These are phyloP conservation scores for Venusia cambrica DNA, from an alignment of 2,888 invertebrate species.

Conservation along the genomic window DNA sequence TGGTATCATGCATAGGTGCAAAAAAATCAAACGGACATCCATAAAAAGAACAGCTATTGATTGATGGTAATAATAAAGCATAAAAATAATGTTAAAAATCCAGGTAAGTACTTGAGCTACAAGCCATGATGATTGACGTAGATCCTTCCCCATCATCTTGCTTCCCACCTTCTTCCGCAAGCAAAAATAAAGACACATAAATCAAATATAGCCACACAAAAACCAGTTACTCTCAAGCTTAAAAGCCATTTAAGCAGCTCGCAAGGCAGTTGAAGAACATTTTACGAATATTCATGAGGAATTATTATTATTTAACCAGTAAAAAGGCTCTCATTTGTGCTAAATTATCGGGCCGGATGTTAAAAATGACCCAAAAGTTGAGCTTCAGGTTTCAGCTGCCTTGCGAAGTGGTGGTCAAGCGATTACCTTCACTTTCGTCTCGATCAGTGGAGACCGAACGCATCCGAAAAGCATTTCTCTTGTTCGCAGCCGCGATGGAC, in stretches of 20 bases:
- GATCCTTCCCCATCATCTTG: slow-evolving; percentile 53
- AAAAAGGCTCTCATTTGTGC: no score
- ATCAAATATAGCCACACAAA: slow-evolving; percentile 12
- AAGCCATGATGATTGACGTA: slow-evolving; percentile 38
- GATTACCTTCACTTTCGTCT: slow-evolving; percentile 80
- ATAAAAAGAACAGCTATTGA: slow-evolving; percentile 3
- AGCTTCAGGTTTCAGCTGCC: no score
- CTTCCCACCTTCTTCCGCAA: slow-evolving; percentile 52
- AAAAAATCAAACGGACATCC: not conserved
- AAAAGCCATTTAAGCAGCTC: no score
- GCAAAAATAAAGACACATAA: slow-evolving; percentile 37
- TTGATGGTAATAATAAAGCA: slow-evolving; percentile 1
- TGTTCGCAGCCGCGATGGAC: slow-evolving; percentile 83
- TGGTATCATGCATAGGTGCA: not conserved
- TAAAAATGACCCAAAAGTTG: no score
- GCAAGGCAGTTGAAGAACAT: no score
- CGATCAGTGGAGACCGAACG: slow-evolving; percentile 84
- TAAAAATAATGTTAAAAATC: slow-evolving; percentile 15
- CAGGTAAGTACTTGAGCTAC: slow-evolving; percentile 54
- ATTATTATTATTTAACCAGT: no score
- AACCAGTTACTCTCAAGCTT: slow-evolving; percentile 12
- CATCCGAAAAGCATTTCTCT: slow-evolving; percentile 81
- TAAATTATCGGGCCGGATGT: no score
- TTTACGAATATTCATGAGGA: no score
- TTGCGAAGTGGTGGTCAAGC: no score